Conservation (phyloP, 2,797 vertebrate species). For the Microtus obscurus region DNA sequence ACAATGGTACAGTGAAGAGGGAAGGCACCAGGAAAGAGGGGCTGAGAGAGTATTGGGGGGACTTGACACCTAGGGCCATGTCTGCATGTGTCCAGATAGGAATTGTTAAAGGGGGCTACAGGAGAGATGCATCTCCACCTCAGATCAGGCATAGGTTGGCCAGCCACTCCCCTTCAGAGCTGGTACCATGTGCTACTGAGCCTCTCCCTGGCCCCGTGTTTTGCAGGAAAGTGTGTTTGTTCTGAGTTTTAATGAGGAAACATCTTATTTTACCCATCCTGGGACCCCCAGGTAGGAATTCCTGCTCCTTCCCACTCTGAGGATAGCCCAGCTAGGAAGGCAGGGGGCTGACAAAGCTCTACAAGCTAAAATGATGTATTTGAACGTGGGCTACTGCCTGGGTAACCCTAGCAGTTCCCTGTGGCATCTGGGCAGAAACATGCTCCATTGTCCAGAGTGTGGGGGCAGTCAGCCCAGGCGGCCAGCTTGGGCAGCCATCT, state of each 20-base stretch:
- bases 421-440: slow-evolving; percentile 66
- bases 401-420: slow-evolving; percentile 21
- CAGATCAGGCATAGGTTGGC: neutral
- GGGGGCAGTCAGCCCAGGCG: neutral
- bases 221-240: neutral
- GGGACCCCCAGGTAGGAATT: neutral
- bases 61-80: neutral
- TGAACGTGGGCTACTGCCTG: slow-evolving; percentile 47
- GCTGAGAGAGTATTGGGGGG: neutral
- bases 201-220: neutral
- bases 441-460: slow-evolving; percentile 54
- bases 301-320: neutral
- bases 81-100: too few species aligned
- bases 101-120: neutral
- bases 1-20: neutral
- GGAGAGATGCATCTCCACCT: slow-evolving; percentile 70
- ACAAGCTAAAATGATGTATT: neutral
- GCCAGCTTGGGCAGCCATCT: slow-evolving; percentile 62
- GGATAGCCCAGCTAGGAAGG: neutral
- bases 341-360: neutral
- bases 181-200: accelerated
- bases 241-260: slow-evolving; percentile 13
- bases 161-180: neutral
- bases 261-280: neutral
- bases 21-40: neutral